Evolutionary conservation across 2,888 invertebrate species (phyloP), one percentile per base, ranked within the genome.

Genomic region (Dryobota labecula): DNA sequence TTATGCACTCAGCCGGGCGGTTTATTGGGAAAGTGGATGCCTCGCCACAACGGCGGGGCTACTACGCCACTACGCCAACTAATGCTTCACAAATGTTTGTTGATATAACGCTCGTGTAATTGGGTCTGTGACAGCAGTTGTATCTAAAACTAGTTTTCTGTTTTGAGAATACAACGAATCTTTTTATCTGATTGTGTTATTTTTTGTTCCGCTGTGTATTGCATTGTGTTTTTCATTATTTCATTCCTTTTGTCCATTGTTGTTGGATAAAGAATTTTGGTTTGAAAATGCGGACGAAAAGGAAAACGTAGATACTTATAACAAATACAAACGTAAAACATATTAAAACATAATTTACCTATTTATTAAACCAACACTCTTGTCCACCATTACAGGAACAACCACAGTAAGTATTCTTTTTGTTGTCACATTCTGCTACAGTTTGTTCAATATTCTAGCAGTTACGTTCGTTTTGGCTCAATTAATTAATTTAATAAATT

Each of bases 401-500:
- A 43, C 15, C 43, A 41, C 15, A 8, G 8, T 38, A 38, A 8
- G 8, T 38, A 38, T 47, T 62, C 13, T 54, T 61, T 60, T 27
- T 51, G n/a, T 15, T 43, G 20, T 49, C 43, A 62, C 41, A 69
- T 58, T 74, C n/a, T 75, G 57, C 41, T 69, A 72, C 43, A 60
- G 56, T 75, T 78, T 60, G 45, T 90, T 91, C 87, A 91, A 91
- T 91, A 92, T 93, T 92, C 90, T 89, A 90, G 87, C 86, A 90
- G 89, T 91, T 84, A 86, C 87, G 86, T 92, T 92, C 91, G 89
- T 92, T 93, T 92, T 90, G 90, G 90, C 92, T 92, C 92, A 94
- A 94, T 94, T 95, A 94, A 94, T 94, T 94, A 90, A 93, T 94
- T 94, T 91, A 92, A 94, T 94, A 94, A 94, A 94, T 94, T 94